Base-by-base conservation (phyloP, 2,888 invertebrate species). In the Bhutanitis thaidina region DNA sequence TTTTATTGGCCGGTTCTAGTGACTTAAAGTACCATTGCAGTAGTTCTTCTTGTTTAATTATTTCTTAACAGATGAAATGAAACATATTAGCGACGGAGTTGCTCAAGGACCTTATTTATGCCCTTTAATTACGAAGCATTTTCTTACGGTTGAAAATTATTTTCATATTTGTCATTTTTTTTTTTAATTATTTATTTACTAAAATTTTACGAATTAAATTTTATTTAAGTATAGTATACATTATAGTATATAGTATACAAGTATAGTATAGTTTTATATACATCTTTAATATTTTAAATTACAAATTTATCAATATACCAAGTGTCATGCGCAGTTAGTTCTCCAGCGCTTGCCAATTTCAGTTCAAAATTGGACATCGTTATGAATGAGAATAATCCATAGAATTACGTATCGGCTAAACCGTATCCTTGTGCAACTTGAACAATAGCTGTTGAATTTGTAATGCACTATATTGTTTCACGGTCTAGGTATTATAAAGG, bases 391-490 rank as follows among this genome's bases (percentile, higher is more conserved):
- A 20, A 15, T 43, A 3, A 20, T 20, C 12, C 20, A 35, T 34
- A 4, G 9, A 13, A 43, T 43, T 29, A 37, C n/a, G 29, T n/a
- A 37, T 12, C 16, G 9, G 30, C 16, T 15, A 38, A 38, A 30
- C 3, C 29, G 27, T 14, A 38, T 46, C 38, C 46, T 15, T 25
- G 20, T 12, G 16, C 9, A 32, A 12, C 10, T 34, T 7, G 15
- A 47, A 47, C 47, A 47, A 40, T 47, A 1, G 32, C 8, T 16
- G 14, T 20, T 39, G 32, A 32, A 40, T 34, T 40, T 32, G 39
- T 14, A 39, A 38, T 40, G 39, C 34, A 34, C 8, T 25, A 20
- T 34, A 27, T 40, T n/a, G 34, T 40, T 48, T 41, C 48, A 48
- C 48, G 40, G 41, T 48, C 35, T 35, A 41, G 40, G 48, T 36